These are phyloP conservation scores for Channa maculata DNA, from an alignment of 2,113 vertebrate genomes.

Conservation along the genomic window DNA sequence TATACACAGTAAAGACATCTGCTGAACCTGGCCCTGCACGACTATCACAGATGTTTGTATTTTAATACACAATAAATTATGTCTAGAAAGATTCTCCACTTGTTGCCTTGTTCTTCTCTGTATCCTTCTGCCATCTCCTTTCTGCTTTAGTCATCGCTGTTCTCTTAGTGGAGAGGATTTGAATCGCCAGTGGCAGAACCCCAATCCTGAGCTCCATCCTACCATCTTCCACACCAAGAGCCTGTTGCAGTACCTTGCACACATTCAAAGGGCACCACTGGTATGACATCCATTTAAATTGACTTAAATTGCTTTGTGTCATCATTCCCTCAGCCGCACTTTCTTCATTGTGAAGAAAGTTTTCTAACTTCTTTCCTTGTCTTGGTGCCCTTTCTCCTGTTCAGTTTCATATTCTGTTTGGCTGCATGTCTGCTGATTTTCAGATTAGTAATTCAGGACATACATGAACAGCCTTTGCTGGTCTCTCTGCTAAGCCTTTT, in stretches of 20 bases:
- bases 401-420: slow-evolving; percentile 34
- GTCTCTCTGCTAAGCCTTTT: slow-evolving; percentile 9
- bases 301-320: slow-evolving; percentile 21
- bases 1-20: slow-evolving; percentile 29
- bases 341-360: too few species aligned
- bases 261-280: slow-evolving; percentile 93
- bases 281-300: slow-evolving; percentile 76
- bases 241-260: slow-evolving; percentile 94
- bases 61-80: slow-evolving; percentile 26
- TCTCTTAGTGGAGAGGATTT: slow-evolving; percentile 99
- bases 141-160: slow-evolving; percentile 90
- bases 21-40: not conserved
- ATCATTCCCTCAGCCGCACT: too few species aligned
- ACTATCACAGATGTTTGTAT: slow-evolving; percentile 26
- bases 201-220: slow-evolving; percentile 94
- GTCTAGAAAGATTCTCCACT: slow-evolving; percentile 43
- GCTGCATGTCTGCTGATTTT: slow-evolving; percentile 25
- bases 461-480: slow-evolving; percentile 21
- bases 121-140: slow-evolving; percentile 30
- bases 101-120: slow-evolving; percentile 37
- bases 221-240: slow-evolving; percentile 98
- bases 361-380: too few species aligned
- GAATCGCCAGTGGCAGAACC: slow-evolving; percentile 97
- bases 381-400: slow-evolving; percentile 17
- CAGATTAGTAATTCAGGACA: slow-evolving; percentile 34